Conservation (phyloP, 1,140 invertebrate genomes). For the Akabosia matsudoensis region DNA sequence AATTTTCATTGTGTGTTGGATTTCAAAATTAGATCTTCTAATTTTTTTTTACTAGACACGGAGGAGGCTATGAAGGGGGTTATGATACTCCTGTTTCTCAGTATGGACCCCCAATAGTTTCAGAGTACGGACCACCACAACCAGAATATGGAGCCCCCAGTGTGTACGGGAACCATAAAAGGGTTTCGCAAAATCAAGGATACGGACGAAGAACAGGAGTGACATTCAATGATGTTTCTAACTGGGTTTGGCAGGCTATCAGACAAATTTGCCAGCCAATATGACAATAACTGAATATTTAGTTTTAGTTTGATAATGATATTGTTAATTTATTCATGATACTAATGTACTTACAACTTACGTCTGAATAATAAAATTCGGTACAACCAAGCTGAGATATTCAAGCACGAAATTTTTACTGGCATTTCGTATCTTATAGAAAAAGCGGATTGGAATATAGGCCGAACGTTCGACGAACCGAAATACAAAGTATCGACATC, state of each 20-base stretch:
- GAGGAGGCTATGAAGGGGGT: neutral
- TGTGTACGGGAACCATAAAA: neutral
- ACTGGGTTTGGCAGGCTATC: conserved; percentile 27
- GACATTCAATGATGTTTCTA: conserved; percentile 7
- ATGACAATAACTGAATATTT: neutral
- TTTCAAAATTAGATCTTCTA: neutral
- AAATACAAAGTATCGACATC: too few relatives aligned
- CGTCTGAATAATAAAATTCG: too few relatives aligned
- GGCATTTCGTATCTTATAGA: too few relatives aligned
- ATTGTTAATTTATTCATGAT: too few relatives aligned
- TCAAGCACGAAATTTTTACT: too few relatives aligned
- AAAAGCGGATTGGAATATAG: too few relatives aligned
- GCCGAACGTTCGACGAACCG: too few relatives aligned
- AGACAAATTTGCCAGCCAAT: conserved; percentile 8
- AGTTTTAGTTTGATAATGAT: too few relatives aligned
- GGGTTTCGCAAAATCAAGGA: neutral
- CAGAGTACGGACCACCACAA: conserved; percentile 10
- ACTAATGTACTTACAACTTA: too few relatives aligned
- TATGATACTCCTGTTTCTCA: neutral
- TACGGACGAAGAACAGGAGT: neutral
- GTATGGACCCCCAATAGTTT: conserved; percentile 14
- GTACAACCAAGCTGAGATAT: too few relatives aligned
- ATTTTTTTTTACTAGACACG: neutral
- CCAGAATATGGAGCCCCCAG: conserved; percentile 12
- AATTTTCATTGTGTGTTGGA: neutral